These are phyloP conservation scores for Nothura maculosa DNA, from an alignment of 2,797 vertebrate species.

Conservation along the genomic window DNA sequence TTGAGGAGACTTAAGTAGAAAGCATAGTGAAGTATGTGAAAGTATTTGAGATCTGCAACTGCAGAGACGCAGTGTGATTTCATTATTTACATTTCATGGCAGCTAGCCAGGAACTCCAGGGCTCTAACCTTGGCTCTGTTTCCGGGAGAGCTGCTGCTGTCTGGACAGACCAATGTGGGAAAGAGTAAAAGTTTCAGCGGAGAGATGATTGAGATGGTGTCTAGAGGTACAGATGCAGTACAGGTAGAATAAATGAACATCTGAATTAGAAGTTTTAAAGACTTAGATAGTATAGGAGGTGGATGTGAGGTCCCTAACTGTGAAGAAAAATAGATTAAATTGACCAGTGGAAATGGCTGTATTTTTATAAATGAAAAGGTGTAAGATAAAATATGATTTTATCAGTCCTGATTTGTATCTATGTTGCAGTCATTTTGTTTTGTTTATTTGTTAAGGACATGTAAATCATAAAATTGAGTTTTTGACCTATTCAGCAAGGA, in stretches of 20 bases:
- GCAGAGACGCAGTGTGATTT: neutral
- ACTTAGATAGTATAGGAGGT: neutral
- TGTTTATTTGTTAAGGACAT: neutral
- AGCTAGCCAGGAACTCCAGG: neutral
- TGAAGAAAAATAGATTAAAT: neutral
- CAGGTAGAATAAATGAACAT: neutral
- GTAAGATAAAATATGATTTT: neutral
- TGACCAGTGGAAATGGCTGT: neutral
- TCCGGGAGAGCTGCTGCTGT: neutral
- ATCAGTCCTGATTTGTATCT: neutral
- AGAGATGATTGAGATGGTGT: neutral
- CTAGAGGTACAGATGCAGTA: neutral
- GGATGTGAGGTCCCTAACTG: neutral
- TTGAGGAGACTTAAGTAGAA: neutral
- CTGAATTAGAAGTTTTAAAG: neutral
- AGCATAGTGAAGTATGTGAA: neutral
- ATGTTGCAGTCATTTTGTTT: neutral
- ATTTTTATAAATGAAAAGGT: neutral
- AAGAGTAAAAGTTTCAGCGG: neutral
- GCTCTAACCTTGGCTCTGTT: neutral
- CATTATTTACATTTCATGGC: neutral
- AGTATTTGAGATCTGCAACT: conserved; percentile 2
- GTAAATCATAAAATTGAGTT: neutral
- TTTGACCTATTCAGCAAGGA: neutral
- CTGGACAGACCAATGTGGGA: neutral